A percentile compares a stretch with the other conserved stretches of the same genome.
These are phyloP conservation scores for Heliconius hortense DNA, from an alignment of 2,888 invertebrate species.

Conservation along the genomic window DNA sequence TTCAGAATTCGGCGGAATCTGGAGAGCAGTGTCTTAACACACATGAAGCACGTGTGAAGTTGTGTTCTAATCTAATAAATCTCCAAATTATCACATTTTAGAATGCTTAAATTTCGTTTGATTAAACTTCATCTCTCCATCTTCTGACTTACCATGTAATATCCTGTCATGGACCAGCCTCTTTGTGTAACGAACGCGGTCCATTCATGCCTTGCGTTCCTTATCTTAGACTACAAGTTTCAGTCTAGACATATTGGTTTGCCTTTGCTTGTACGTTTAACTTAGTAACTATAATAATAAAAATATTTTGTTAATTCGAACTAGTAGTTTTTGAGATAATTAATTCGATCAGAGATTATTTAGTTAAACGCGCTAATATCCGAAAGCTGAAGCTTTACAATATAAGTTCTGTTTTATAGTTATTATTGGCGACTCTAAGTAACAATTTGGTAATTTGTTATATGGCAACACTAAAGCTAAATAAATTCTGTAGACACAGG, in stretches of 20 bases:
- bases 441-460: neutral
- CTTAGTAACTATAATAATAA: neutral
- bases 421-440: neutral
- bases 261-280: neutral
- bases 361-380: no score
- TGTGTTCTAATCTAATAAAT: neutral
- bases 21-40: no score
- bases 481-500: neutral
- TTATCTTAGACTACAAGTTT: constrained; percentile 34
- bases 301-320: no score
- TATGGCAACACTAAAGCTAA: neutral
- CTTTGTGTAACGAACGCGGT: constrained; percentile 39
- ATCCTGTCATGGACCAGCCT: constrained; percentile 36
- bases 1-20: no score
- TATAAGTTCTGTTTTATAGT: neutral
- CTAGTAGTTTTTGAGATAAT: no score
- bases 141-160: constrained; percentile 37
- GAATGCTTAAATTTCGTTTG: neutral
- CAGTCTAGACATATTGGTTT: constrained; percentile 13
- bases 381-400: no score
- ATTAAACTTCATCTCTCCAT: constrained; percentile 21
- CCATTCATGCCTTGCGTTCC: constrained; percentile 40
- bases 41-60: no score
- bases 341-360: no score
- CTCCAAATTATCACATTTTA: neutral